Evolutionary conservation across 2,113 vertebrate species (phyloP).

Genomic region (Xenus cinereus): DNA sequence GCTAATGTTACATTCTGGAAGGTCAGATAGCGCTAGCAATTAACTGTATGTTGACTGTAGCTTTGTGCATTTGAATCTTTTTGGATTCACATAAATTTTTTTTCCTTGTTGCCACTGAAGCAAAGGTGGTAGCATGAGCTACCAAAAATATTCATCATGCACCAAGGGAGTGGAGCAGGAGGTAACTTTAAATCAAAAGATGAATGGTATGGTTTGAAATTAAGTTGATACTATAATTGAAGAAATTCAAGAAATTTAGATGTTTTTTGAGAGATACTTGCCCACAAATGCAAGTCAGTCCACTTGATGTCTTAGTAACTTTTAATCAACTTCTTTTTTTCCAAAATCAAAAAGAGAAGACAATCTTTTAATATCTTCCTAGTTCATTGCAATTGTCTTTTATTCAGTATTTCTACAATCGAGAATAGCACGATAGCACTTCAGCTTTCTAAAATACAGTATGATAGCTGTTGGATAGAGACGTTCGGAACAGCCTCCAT

Average conservation of each 20-base stretch:
- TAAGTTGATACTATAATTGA: not conserved
- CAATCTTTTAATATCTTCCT: not conserved
- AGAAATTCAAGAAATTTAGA: not conserved
- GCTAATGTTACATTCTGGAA: not conserved
- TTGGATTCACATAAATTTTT: not conserved
- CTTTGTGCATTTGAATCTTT: not conserved
- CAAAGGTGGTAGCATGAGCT: not conserved
- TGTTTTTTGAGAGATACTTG: not conserved
- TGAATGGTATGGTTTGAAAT: not conserved
- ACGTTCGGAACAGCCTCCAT: not conserved
- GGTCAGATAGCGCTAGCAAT: not conserved
- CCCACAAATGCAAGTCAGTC: not conserved
- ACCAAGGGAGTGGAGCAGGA: not conserved
- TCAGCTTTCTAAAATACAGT: not conserved
- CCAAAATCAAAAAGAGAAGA: not conserved
- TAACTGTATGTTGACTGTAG: not conserved
- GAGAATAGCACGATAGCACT: not conserved
- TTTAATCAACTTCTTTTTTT: not conserved
- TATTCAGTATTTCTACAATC: not conserved
- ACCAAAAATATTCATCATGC: not conserved
- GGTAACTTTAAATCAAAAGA: not conserved
- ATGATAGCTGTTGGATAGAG: not conserved
- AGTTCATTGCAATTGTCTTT: not conserved
- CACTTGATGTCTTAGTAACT: not conserved
- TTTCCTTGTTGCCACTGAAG: not conserved